phyloP scores from a whole-genome alignment of 1,140 invertebrate species.

The Pseudomyrmex pallidus region DNA sequence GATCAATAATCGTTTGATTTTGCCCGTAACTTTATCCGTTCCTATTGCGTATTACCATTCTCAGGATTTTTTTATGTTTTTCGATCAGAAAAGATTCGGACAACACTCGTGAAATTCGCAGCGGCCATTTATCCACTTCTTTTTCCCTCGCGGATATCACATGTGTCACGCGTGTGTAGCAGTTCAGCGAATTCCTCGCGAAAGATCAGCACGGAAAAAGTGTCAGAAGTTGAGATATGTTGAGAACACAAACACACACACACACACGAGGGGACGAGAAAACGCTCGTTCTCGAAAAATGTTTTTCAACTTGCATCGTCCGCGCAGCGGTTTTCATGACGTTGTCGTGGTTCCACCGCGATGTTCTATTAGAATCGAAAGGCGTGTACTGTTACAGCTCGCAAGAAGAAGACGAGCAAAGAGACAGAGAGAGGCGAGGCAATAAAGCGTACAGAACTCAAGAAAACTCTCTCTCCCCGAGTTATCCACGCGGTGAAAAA shows the following conservation, averaged over 20 bases:
- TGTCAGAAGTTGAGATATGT: constrained; percentile 24
- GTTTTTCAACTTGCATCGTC: constrained; percentile 30
- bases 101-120: not conserved
- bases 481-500: not conserved
- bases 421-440: constrained; percentile 22
- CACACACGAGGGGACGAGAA: not conserved
- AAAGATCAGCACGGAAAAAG: constrained; percentile 28
- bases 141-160: constrained; percentile 24
- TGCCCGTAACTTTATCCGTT: not conserved
- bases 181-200: constrained; percentile 19
- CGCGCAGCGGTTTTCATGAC: constrained; percentile 44
- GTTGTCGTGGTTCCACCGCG: constrained; percentile 50
- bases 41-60: not conserved
- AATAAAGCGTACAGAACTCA: constrained; percentile 46
- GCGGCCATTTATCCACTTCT: not conserved
- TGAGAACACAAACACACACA: not conserved
- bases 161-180: constrained; percentile 12
- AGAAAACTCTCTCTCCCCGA: constrained; percentile 24
- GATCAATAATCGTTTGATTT: not conserved
- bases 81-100: not conserved
- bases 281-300: constrained; percentile 13
- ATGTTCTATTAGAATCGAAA: constrained; percentile 55
- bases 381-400: constrained; percentile 7
- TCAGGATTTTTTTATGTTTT: too few relatives aligned
- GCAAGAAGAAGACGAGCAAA: constrained; percentile 29